A percentile compares a stretch with the other conserved stretches of the same genome.
These are phyloP conservation scores for Notodromas monacha DNA, from an alignment of 2,888 invertebrate species.

Conservation along the genomic window DNA sequence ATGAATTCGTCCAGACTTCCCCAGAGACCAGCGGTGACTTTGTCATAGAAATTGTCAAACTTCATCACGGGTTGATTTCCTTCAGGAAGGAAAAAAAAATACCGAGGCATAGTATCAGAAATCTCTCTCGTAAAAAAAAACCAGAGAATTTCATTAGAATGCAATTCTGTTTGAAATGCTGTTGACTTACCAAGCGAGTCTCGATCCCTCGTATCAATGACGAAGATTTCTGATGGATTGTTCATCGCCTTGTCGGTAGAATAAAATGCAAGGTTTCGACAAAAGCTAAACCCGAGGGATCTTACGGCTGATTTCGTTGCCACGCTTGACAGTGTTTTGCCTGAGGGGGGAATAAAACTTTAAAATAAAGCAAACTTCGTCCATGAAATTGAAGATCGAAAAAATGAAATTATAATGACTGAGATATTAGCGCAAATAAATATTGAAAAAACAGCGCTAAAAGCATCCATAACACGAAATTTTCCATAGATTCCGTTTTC, in stretches of 20 bases:
- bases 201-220: constrained; percentile 23
- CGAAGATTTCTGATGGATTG: constrained; percentile 55
- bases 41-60: too few relatives aligned
- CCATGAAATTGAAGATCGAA: too few relatives aligned
- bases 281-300: constrained; percentile 65
- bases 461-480: too few relatives aligned
- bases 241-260: constrained; percentile 76
- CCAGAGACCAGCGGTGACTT: constrained; percentile 77
- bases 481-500: too few relatives aligned
- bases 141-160: too few relatives aligned
- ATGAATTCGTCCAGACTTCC: constrained; percentile 65
- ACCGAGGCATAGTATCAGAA: not conserved
- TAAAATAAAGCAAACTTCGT: too few relatives aligned
- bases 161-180: too few relatives aligned
- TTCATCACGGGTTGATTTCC: not conserved
- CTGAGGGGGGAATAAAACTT: too few relatives aligned
- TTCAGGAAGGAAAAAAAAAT: not conserved
- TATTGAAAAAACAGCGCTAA: not conserved
- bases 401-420: too few relatives aligned
- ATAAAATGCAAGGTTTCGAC: constrained; percentile 63
- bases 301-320: constrained; percentile 59
- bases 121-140: too few relatives aligned
- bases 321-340: constrained; percentile 39
- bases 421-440: too few relatives aligned
- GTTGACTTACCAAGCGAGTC: constrained; percentile 14